Conservation (phyloP, 1,140 invertebrate species). For the Mizuhopecten yessoensis region DNA sequence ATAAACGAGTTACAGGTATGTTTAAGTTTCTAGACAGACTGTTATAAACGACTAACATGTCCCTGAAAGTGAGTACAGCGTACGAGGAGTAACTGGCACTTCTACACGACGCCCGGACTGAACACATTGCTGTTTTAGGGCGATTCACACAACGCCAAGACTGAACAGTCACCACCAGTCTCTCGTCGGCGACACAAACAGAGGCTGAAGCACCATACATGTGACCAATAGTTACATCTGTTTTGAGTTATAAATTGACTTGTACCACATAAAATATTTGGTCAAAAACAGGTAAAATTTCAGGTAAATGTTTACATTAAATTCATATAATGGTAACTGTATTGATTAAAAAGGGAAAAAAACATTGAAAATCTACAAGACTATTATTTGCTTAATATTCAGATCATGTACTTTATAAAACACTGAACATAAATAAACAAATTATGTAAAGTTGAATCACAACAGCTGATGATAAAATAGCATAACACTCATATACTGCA, state of each 20-base stretch:
- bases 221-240: not conserved
- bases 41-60: not conserved
- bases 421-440: slow-evolving; percentile 1
- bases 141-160: too few relatives aligned
- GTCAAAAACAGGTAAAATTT: not conserved
- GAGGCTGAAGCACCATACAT: not conserved
- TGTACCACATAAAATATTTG: not conserved
- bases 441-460: not conserved
- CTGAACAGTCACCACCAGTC: too few relatives aligned
- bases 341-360: not conserved
- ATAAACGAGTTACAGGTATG: too few relatives aligned
- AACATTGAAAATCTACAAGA: not conserved
- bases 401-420: not conserved
- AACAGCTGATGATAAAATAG: not conserved
- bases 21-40: too few relatives aligned
- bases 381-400: not conserved
- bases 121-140: too few relatives aligned
- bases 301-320: not conserved
- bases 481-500: slow-evolving; percentile 3
- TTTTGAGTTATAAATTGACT: too few relatives aligned
- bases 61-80: too few relatives aligned
- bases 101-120: not conserved
- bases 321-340: not conserved
- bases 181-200: too few relatives aligned
- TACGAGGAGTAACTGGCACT: not conserved